Evolutionary conservation across 2,888 invertebrate genomes (phyloP).

Genomic region (Eilema depressum): DNA sequence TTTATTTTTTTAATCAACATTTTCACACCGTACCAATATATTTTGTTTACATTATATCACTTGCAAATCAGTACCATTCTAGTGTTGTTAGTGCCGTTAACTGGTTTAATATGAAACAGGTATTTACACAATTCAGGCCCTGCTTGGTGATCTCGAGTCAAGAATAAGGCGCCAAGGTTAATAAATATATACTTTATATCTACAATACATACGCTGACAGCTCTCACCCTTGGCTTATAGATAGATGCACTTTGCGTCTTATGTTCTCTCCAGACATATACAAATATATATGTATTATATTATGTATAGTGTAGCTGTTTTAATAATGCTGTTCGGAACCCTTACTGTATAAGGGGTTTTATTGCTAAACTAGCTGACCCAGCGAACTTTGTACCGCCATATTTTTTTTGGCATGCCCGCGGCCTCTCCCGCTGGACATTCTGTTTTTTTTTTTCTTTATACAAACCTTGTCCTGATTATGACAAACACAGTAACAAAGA

Average conservation of each 20-base stretch:
- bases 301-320: slow-evolving; percentile 14
- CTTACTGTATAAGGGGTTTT: too few relatives aligned
- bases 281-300: slow-evolving; percentile 16
- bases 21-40: neutral
- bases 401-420: too few relatives aligned
- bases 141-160: slow-evolving; percentile 85
- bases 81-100: slow-evolving; percentile 76
- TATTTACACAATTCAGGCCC: slow-evolving; percentile 85
- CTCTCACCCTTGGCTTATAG: slow-evolving; percentile 69
- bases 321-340: slow-evolving; percentile 1
- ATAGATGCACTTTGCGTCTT: slow-evolving; percentile 63
- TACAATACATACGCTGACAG: slow-evolving; percentile 51
- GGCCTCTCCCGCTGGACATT: too few relatives aligned
- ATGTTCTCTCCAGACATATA: slow-evolving; percentile 61
- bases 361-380: too few relatives aligned
- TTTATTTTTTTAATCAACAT: neutral
- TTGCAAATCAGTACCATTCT: slow-evolving; percentile 2
- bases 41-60: slow-evolving; percentile 12
- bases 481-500: too few relatives aligned
- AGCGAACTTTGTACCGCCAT: too few relatives aligned
- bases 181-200: slow-evolving; percentile 54
- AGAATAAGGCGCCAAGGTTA: slow-evolving; percentile 82
- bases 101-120: slow-evolving; percentile 84
- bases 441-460: too few relatives aligned
- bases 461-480: too few relatives aligned